Evolutionary conservation across 2,113 vertebrate species (phyloP), one percentile per base, ranked within the genome.

Genomic region (Ciconia maguari): DNA sequence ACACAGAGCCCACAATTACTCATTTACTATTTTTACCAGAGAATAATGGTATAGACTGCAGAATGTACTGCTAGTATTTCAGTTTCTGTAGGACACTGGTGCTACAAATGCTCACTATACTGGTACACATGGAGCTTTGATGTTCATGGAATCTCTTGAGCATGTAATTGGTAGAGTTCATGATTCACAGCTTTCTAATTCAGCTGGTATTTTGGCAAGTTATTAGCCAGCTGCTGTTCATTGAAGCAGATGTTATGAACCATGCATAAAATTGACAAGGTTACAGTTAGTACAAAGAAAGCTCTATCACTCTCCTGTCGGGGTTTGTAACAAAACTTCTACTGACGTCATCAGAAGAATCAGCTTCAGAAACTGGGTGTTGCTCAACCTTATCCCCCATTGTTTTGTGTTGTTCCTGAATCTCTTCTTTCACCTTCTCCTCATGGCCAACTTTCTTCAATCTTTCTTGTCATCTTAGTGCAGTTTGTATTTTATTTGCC

Each of bases 111-210:
- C 32, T 95, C 51, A 36, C 76, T 83, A 19, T 42, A 52, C 25
- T 94, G 94, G 65, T 75, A 57, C 51, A 92, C 42, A 38, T 10
- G 12, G 46, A 89, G 58, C 71, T 97, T 95, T 95, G 88, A 87
- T 89, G 94, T 96, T 95, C 71, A 88, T 25, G 5, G 38, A 96
- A 71, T 65, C 89, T 93, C 91, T 97, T 97, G 83, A 96, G 91
- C 94, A 94, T 95, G 77, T 96, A 97, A 95, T 96, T 96, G 93
- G 65, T 89, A 88, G 71, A 97, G 93, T 88, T 94, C 93, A 96
- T 93, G 94, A 97, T 97, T 97, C 84, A 90, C 84, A 95, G 85
- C 80, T 95, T 96, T 94, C 90, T 97, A 96, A 94, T 97, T 97
- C 88, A 96, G 69, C 46, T 83, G 54, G 54, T 94, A 85, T 95